Base-by-base conservation (phyloP, 2,797 vertebrate genomes). In the Alca torda region DNA sequence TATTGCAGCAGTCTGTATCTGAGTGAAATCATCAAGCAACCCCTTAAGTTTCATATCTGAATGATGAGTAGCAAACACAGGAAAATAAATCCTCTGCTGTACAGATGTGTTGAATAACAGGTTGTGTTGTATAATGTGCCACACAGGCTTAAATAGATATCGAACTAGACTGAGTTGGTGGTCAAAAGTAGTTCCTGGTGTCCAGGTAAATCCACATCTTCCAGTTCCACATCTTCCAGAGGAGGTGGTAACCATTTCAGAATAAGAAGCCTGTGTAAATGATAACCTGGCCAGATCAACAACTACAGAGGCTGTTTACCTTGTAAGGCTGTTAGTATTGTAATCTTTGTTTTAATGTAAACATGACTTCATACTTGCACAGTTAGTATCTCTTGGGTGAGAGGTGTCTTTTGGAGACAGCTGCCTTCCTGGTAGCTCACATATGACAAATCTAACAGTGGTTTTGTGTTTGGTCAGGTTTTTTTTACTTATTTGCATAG, bases 401-500 rank as follows among this genome's bases (percentile, higher is more conserved):
- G 31, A 31, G 39, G 7, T 54, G 28, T 48, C 23, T 57, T 88
- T 76, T 48, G 59, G 59, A 79, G n/a, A 51, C 61, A 35, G 1
- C 30, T 24, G 16, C 26, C 35, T 70, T 51, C 63, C 76, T 73
- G 59, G 21, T 28, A 83, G 35, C 35, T 30, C n/a, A 16, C 20
- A 3, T 30, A 10, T 5, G 24, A 23, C 31, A 48, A 30, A 24
- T 4, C 12, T 46, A 18, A 35, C 18, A 30, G 16, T 33, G 28
- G 20, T 0, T 41, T 91, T 45, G 21, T 31, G 31, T 56, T 45
- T 68, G 59, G 1, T 43, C 46, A 13, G 46, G 46, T 57, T 61
- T 43, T 79, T 64, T 33, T 30, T 8, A 13, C 14, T 35, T 17
- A 9, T 1, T 4, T n/a, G 14, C 0, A 0, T 69, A 50, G 31